Conservation (phyloP, 2,797 vertebrate genomes). For the Pseudochromis fuscus region DNA sequence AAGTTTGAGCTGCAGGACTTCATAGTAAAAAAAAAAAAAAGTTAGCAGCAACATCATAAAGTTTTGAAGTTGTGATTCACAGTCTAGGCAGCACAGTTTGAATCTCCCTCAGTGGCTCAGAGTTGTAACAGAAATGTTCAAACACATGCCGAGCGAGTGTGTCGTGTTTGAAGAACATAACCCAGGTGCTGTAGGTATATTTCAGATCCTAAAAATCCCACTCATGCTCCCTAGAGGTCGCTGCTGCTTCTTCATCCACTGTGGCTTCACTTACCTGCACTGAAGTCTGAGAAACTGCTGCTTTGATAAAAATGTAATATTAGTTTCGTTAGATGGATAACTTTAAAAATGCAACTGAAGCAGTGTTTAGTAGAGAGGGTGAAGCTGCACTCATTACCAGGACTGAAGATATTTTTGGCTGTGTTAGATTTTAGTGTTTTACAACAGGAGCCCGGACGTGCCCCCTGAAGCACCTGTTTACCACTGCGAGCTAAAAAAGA, state of each 20-base stretch:
- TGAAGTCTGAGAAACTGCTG: background rate
- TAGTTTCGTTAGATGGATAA: background rate
- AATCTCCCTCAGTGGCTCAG: background rate
- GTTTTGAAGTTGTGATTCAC: background rate
- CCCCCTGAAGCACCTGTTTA: conserved; percentile 22
- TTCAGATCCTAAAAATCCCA: background rate
- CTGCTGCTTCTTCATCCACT: background rate
- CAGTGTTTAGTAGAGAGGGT: background rate
- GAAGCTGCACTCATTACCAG: background rate
- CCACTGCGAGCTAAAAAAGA: conserved; percentile 31
- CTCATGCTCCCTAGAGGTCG: conserved; percentile 4
- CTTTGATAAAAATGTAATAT: background rate
- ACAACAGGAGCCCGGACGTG: background rate
- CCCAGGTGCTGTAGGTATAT: background rate
- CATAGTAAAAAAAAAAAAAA: background rate
- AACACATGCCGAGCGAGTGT: background rate
- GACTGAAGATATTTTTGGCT: background rate
- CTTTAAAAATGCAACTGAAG: background rate
- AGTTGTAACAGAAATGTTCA: background rate
- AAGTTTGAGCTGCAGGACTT: background rate
- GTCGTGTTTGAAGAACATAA: background rate
- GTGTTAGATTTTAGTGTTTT: conserved; percentile 2
- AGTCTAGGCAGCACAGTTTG: no score
- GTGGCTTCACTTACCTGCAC: background rate
- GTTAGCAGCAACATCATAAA: background rate